Conservation (phyloP, 2,888 invertebrate species). For the Ochropleura leucogaster region DNA sequence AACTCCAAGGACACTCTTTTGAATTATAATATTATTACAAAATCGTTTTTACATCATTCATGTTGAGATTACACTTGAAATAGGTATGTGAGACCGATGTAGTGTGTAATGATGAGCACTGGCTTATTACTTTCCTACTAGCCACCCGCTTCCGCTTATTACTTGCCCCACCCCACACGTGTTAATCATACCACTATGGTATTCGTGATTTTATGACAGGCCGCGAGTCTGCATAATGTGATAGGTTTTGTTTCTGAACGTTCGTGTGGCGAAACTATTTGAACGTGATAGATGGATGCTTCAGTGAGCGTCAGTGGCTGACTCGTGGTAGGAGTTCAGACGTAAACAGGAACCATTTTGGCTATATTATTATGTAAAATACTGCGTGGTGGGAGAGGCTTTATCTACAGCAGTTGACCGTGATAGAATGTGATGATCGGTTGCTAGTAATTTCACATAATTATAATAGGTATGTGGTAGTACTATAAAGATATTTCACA, state of each 20-base stretch:
- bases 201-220: slow-evolving; percentile 81
- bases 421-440: not conserved
- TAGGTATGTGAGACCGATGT: no score
- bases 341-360: not conserved
- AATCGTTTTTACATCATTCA: no score
- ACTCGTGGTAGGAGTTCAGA: not conserved
- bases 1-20: no score
- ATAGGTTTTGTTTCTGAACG: slow-evolving; percentile 66
- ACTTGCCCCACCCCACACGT: slow-evolving; percentile 60
- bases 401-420: not conserved
- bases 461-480: no score
- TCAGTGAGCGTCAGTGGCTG: slow-evolving; percentile 15
- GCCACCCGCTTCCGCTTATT: slow-evolving; percentile 43
- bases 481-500: not conserved
- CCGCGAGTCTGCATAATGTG: slow-evolving; percentile 72
- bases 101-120: no score
- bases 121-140: not conserved
- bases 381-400: not conserved
- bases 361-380: not conserved
- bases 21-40: no score
- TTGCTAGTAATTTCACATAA: not conserved
- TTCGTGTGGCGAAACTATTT: slow-evolving; percentile 49
- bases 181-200: slow-evolving; percentile 78
- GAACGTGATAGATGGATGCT: slow-evolving; percentile 45
- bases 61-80: no score